These are phyloP conservation scores for Agrypnia vestita DNA, from an alignment of 1,140 invertebrate species.

Conservation along the genomic window DNA sequence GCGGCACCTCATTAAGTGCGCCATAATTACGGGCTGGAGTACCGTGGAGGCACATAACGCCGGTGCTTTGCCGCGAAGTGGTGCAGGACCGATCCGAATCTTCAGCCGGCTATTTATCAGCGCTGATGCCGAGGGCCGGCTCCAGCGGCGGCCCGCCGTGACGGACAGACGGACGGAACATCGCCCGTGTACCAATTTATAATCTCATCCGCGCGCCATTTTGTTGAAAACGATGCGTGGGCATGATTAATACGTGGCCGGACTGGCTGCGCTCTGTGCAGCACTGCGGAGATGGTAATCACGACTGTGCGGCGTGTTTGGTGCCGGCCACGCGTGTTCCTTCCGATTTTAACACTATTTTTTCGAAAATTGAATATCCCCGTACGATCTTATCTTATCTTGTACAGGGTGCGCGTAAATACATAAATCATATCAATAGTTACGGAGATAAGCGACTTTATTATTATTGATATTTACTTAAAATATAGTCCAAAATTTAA, in stretches of 20 bases:
- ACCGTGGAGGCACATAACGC: constrained; percentile 6
- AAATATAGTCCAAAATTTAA: no score
- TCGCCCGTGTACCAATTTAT: constrained; percentile 22
- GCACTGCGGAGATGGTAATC: not conserved
- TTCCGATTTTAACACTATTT: no score
- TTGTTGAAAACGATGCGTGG: constrained; percentile 36
- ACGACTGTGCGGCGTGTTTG: constrained; percentile 3
- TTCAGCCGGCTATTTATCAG: constrained; percentile 13
- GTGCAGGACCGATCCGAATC: constrained; percentile 21
- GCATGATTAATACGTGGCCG: constrained; percentile 26
- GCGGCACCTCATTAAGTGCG: constrained; percentile 16
- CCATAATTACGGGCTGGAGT: constrained; percentile 11
- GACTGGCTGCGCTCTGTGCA: constrained; percentile 2
- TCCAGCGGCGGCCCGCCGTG: constrained; percentile 4
- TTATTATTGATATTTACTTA: no score
- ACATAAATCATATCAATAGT: no score
- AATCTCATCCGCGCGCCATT: constrained; percentile 20
- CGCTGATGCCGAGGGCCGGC: not conserved
- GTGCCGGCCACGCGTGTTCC: no score
- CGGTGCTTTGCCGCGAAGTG: constrained; percentile 21
- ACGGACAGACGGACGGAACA: constrained; percentile 31
- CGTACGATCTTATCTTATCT: no score
- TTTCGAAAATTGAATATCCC: no score
- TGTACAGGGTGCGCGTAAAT: no score
- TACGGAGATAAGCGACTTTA: no score